Conservation (phyloP, 2,797 vertebrate genomes). For the Epinephelus awoara region DNA sequence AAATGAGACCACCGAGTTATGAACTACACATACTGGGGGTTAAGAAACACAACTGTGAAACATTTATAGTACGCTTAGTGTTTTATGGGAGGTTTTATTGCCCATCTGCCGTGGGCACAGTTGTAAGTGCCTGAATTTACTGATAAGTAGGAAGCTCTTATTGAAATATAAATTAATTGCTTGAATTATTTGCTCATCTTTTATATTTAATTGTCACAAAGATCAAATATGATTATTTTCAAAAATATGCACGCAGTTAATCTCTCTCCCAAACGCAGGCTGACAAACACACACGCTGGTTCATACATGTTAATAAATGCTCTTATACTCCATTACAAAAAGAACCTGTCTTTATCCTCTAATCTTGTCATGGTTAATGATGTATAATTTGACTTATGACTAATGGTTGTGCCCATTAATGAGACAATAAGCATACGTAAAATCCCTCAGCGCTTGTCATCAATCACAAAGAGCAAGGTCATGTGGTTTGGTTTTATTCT, state of each 20-base stretch:
- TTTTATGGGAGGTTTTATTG: conserved; percentile 78
- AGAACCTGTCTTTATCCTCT: conserved; percentile 53
- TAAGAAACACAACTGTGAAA: conserved; percentile 74
- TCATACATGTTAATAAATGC: conserved; percentile 44
- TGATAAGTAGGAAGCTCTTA: conserved; percentile 57
- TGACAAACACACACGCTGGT: conserved; percentile 29
- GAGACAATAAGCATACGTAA: conserved; percentile 71
- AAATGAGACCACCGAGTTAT: conserved; percentile 54
- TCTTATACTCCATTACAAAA: conserved; percentile 42
- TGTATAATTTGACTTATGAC: conserved; percentile 75
- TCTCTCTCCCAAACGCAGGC: not conserved
- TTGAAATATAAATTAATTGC: conserved; percentile 62
- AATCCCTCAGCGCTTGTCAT: conserved; percentile 68
- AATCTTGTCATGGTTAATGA: conserved; percentile 79
- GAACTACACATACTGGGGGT: conserved; percentile 47
- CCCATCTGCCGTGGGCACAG: conserved; percentile 64
- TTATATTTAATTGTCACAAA: conserved; percentile 45
- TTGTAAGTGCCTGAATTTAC: conserved; percentile 70
- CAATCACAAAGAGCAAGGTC: conserved; percentile 77
- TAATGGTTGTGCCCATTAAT: conserved; percentile 78
- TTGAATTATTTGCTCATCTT: conserved; percentile 49
- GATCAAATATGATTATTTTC: conserved; percentile 24
- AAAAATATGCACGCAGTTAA: conserved; percentile 13
- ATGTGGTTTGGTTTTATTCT: conserved; percentile 55
- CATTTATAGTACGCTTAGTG: conserved; percentile 70